Base-by-base conservation (phyloP, 2,113 vertebrate species). In the Oostethus manadensis region DNA sequence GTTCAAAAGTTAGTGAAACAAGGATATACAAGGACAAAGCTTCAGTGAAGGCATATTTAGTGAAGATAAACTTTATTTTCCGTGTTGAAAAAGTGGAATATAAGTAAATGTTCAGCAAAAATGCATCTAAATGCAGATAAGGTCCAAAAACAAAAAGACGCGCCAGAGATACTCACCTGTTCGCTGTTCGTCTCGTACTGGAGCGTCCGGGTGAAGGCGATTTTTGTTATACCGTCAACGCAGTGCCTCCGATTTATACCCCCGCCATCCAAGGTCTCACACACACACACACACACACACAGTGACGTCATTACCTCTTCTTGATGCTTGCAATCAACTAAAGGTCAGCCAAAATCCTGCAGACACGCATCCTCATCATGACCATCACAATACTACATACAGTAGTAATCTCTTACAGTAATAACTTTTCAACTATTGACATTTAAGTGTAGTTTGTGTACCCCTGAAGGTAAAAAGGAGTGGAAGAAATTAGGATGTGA, bases 211-310 rank as follows among this genome's bases (percentile, higher is more conserved):
- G 16, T 20, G 16, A 18, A 33, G 29, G 8, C 29, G 29, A 17
- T 48, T 48, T 48, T 48, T n/a, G 46, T 18, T 48, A 9, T 17
- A 14, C 18, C n/a, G 46, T 40, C 38, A 10, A 40, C 11, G 13
- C 13, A 6, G 4, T 10, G 38, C 38, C 11, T 42, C 13, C 38
- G 1, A 13, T 42, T 42, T 42, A 48, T 20, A 48, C 9, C 1
- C 50, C 51, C 58, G 44, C 14, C 33, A 17, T 49, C 56, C 78
- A 64, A 51, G 35, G 42, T 46, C 59, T 26, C 64, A 45, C 50
- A 26, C 20, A 26, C 22, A 50, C 51, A 6, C 33, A 16, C 23
- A 26, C 23, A 26, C 23, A 26, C 23, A 51, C 51, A 7, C 35
- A 9, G 6, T 50, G 18, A 50, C 48, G 10, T 50, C 48, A 50